A percentile compares a stretch with the other conserved stretches of the same genome.
These are phyloP conservation scores for Trichoplusia ni DNA, from an alignment of 1,140 invertebrate species.

Conservation along the genomic window DNA sequence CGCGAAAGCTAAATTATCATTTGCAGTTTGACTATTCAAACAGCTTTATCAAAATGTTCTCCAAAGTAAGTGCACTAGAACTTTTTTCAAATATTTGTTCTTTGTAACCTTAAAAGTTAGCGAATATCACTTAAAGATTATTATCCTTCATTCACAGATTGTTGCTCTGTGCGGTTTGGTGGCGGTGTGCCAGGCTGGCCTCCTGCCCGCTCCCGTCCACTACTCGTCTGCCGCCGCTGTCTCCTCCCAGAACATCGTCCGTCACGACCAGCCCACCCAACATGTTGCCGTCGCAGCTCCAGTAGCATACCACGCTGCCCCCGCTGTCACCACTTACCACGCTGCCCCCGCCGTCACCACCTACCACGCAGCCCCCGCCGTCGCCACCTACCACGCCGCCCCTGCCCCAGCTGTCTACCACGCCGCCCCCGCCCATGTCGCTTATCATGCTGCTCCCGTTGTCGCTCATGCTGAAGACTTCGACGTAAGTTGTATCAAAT, in stretches of 20 bases:
- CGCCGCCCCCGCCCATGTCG: conserved; percentile 80
- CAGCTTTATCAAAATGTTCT: no score
- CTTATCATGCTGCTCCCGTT: conserved; percentile 60
- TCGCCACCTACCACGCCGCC: conserved; percentile 38
- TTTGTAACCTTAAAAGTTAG: no score
- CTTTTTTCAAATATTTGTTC: no score
- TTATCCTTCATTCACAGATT: conserved; percentile 46
- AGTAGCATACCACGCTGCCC: conserved; percentile 83
- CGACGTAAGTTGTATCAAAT: conserved; percentile 32
- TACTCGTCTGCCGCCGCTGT: no score
- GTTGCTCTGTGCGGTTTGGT: conserved; percentile 51
- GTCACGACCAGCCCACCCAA: conserved; percentile 51
- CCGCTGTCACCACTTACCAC: no score
- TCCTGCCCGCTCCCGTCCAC: conserved; percentile 49
- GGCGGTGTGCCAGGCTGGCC: conserved; percentile 56
- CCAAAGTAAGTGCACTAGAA: no score
- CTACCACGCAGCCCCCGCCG: conserved; percentile 67
- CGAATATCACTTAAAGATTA: no score
- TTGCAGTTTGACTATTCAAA: no score
- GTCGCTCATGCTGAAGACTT: conserved; percentile 51
- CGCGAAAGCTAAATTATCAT: no score
- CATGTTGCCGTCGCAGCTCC: conserved; percentile 83
- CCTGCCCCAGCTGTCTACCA: conserved; percentile 26
- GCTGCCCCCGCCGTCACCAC: conserved; percentile 78
- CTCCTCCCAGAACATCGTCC: conserved; percentile 62